Evolutionary conservation across 2,797 vertebrate species (phyloP).

Genomic region (Sebastes taczanowskii): DNA sequence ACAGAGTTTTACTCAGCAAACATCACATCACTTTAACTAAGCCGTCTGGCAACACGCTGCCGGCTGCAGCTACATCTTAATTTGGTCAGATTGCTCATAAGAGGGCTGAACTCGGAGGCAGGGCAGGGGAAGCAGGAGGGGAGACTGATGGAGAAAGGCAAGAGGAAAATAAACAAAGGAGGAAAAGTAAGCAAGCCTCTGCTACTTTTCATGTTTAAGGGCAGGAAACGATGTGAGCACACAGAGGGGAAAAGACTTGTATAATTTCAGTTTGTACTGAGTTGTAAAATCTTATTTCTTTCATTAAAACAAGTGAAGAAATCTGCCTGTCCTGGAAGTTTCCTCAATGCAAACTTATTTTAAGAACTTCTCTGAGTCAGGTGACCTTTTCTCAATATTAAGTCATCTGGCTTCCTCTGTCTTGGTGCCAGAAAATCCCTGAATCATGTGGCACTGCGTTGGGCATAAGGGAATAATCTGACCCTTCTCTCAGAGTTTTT

Average conservation of each 20-base stretch:
- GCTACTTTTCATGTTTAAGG: constrained; percentile 44
- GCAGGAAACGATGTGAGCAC: not conserved
- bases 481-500: not conserved
- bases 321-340: not conserved
- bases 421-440: constrained; percentile 5
- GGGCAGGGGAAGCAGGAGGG: not conserved
- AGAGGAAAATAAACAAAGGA: constrained; percentile 62
- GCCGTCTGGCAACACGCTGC: constrained; percentile 27
- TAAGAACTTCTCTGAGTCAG: not conserved
- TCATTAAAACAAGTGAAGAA: not conserved
- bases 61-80: constrained; percentile 38
- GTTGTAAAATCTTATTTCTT: not conserved
- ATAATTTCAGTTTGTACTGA: not conserved
- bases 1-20: constrained; percentile 9
- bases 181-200: constrained; percentile 40
- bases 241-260: not conserved
- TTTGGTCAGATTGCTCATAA: constrained; percentile 52
- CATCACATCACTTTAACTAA: constrained; percentile 22
- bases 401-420: constrained; percentile 2
- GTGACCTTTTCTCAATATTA: constrained; percentile 4
- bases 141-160: constrained; percentile 45
- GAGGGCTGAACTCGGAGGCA: constrained; percentile 29
- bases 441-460: not conserved
- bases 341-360: constrained; percentile 4
- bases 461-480: constrained; percentile 6